Base-by-base conservation (phyloP, 2,888 invertebrate genomes). In the Maniola hyperantus region DNA sequence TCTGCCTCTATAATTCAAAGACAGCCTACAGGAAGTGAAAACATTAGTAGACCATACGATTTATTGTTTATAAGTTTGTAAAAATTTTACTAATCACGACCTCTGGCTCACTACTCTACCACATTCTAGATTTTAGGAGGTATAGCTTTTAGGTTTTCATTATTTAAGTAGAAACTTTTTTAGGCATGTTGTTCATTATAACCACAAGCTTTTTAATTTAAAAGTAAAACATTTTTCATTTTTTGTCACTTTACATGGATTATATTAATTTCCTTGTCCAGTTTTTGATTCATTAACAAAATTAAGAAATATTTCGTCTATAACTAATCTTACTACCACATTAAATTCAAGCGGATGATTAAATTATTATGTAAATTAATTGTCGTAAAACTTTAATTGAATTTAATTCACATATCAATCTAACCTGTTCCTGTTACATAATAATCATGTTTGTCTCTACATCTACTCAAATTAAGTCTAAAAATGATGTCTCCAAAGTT, bases 401-500 rank as follows among this genome's bases (percentile, higher is more conserved):
- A 55, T 55, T 15, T 36, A 36, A 36, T 5, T 15, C 18, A 18
- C 7, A 33, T 44, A 26, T 58, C 15, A 20, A 36, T 51, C 39
- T 39, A 61, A 39, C 61, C 18, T 36, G 60, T 60, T 50, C 60
- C 48, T 60, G 61, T 61, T 61, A 61, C 50, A 46, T 51, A 61
- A 61, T 36, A n/a, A 5, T 33, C 0, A 18, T 18, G 20, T 48
- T 7, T 55, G 18, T 55, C n/a, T 39, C 33, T 15, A 58, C 20
- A 4, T 18, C 4, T 11, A 39, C 11, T 11, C 6, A 67, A 70
- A 68, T 48, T 44, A 2, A 15, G 54, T 50, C 48, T 50, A 64
- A 65, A 5, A 0, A 0, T 0, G 0, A 2, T 5, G 15, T 11
- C 7, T 4, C 20, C 11, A 34, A 61, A 10, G 20, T 8, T 61